These are phyloP conservation scores for Xanthostigma xanthostigma DNA, from an alignment of 2,888 invertebrate genomes.

Conservation along the genomic window DNA sequence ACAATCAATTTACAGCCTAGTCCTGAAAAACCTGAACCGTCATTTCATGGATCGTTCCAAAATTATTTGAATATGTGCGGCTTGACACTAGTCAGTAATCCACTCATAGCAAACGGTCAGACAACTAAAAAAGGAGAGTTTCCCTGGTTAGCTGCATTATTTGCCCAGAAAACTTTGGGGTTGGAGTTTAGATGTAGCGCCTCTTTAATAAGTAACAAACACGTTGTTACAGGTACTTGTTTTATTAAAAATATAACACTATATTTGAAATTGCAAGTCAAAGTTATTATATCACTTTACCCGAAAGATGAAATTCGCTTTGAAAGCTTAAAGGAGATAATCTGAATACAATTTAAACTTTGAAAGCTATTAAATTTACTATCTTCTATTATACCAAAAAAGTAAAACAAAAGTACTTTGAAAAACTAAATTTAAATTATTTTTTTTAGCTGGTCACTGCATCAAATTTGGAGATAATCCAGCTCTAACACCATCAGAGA, in stretches of 20 bases:
- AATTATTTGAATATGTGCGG: background rate
- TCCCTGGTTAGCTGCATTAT: constrained; percentile 56
- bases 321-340: too few relatives aligned
- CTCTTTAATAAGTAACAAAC: constrained; percentile 23
- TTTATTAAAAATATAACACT: background rate
- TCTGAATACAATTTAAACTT: too few relatives aligned
- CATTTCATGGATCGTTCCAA: too few relatives aligned
- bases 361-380: too few relatives aligned
- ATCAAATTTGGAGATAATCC: background rate
- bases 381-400: too few relatives aligned
- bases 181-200: constrained; percentile 27
- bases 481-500: background rate
- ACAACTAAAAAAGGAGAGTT: constrained; percentile 31
- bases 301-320: too few relatives aligned
- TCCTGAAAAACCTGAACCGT: too few relatives aligned
- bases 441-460: constrained; percentile 1
- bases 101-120: constrained; percentile 21
- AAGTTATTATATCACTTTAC: too few relatives aligned
- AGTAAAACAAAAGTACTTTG: too few relatives aligned
- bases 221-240: constrained; percentile 18
- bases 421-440: too few relatives aligned
- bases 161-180: constrained; percentile 23
- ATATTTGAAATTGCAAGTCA: too few relatives aligned
- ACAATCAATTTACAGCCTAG: too few relatives aligned
- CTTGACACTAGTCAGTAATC: constrained; percentile 4